Base-by-base conservation (phyloP, 2,888 invertebrate genomes). In the Chaetogeoica ovagalla region DNA sequence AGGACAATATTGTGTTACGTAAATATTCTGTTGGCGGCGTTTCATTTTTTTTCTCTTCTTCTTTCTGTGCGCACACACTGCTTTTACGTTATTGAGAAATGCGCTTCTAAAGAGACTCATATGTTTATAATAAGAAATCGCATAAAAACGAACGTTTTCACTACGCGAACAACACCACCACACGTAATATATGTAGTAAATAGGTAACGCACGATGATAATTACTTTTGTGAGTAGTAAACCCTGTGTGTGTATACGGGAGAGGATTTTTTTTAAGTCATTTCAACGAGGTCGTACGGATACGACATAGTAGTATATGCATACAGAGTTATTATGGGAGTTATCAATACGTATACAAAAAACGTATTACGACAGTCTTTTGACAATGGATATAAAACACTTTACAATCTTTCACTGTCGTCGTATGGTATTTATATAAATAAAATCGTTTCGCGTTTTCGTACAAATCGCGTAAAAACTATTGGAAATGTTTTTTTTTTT, bases 71-170 rank as follows among this genome's bases (percentile, higher is more conserved):
- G 30, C 2, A 71, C 21, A 23, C 2, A 13, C n/a, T 73, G n/a
- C 13, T 59, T 52, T 52, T 52, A 30, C 30, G 52, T 8, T 37
- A 30, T 17, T 19, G 5, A 68, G 55, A 55, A 60, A 73, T 55
- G 19, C 4, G 13, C 13, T n/a, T 15, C 21, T 17, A 63, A 8
- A 23, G 60, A 72, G 43, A 71, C 17, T 71, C 37, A 15, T 19
- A 43, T 9, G n/a, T n/a, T n/a, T n/a, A 37, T 30, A 30, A 30
- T 30, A 30, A 30, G 19, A 23, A 60, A 43, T 62, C 62, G 55
- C 19, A 52, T n/a, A 52, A 73, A 72, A 62, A 72, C 48, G 52
- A 62, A 30, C 2, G 63, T 60, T 73, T 73, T 73, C 63, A 73
- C 73, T 55, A 48, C 6, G 17, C 4, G 30, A 30, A 30, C 30